A percentile compares a stretch with the other conserved stretches of the same genome.
phyloP scores from a whole-genome alignment of 1,140 invertebrate species.

The Zaprionus nigranus region DNA sequence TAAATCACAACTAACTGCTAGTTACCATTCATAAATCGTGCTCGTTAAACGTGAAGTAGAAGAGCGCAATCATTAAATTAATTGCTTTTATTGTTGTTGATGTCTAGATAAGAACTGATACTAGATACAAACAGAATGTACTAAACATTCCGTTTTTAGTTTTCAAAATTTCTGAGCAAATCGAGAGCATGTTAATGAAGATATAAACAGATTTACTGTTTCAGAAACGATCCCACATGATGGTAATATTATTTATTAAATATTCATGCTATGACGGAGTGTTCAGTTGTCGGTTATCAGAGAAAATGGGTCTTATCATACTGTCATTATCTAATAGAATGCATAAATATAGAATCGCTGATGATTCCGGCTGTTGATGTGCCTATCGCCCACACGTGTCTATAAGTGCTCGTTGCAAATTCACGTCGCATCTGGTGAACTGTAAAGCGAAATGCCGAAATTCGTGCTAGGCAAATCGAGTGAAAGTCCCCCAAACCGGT shows the following conservation, averaged over 20 bases:
- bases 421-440: background rate
- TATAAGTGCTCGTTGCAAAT: constrained; percentile 16
- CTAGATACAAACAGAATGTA: background rate
- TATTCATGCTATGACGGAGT: background rate
- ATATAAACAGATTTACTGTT: background rate
- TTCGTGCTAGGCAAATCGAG: constrained; percentile 47
- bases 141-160: background rate
- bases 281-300: constrained; percentile 3
- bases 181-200: background rate
- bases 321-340: constrained; percentile 30
- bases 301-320: too few relatives aligned
- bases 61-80: background rate
- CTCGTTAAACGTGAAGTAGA: background rate
- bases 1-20: constrained; percentile 10
- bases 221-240: background rate
- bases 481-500: constrained; percentile 54
- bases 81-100: background rate
- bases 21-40: constrained; percentile 18
- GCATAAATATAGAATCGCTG: constrained; percentile 28
- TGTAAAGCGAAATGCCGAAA: constrained; percentile 26
- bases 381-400: constrained; percentile 27
- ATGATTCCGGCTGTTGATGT: constrained; percentile 1
- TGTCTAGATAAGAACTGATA: constrained; percentile 7
- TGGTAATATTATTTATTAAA: background rate
- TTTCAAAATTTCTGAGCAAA: background rate